Percentiles rank a stretch among this genome's conserved stretches.
These are phyloP conservation scores for Lepidurus couesii DNA, from an alignment of 1,140 invertebrate genomes.

Conservation along the genomic window DNA sequence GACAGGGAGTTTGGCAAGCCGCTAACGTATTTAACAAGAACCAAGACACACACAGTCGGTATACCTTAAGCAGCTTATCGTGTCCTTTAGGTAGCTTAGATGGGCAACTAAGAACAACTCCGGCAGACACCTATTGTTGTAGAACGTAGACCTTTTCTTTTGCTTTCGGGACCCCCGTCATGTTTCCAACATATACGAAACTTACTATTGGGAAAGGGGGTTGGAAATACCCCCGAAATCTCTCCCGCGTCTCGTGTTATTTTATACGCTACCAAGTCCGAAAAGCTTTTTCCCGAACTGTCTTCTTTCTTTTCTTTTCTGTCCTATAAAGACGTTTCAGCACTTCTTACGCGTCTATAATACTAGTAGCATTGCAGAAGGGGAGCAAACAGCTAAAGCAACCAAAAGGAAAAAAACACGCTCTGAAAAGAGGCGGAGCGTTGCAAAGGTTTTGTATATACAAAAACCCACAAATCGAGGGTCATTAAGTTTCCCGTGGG, in stretches of 20 bases:
- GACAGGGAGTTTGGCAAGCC: not conserved
- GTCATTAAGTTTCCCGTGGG: not conserved
- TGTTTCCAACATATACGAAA: not conserved
- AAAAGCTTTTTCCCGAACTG: not conserved
- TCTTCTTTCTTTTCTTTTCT: not conserved
- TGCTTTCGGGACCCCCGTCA: not conserved
- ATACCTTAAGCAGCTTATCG: conserved; percentile 18
- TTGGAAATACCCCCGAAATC: not conserved
- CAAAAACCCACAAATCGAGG: conserved; percentile 13
- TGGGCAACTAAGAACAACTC: conserved; percentile 2
- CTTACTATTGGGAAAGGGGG: not conserved
- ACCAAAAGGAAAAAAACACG: not conserved
- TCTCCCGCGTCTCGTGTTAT: conserved; percentile 14
- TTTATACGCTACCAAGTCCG: not conserved
- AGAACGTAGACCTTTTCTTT: not conserved
- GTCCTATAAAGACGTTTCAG: not conserved
- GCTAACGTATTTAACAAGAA: conserved; percentile 22
- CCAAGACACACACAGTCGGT: not conserved
- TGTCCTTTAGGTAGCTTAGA: conserved; percentile 16
- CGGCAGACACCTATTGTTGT: conserved; percentile 1
- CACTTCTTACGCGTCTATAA: not conserved
- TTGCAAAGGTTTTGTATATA: not conserved
- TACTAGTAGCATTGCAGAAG: not conserved
- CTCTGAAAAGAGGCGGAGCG: conserved; percentile 3
- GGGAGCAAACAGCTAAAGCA: not conserved